These are phyloP conservation scores for Brachyistius frenatus DNA, from an alignment of 2,113 vertebrate species.

Conservation along the genomic window DNA sequence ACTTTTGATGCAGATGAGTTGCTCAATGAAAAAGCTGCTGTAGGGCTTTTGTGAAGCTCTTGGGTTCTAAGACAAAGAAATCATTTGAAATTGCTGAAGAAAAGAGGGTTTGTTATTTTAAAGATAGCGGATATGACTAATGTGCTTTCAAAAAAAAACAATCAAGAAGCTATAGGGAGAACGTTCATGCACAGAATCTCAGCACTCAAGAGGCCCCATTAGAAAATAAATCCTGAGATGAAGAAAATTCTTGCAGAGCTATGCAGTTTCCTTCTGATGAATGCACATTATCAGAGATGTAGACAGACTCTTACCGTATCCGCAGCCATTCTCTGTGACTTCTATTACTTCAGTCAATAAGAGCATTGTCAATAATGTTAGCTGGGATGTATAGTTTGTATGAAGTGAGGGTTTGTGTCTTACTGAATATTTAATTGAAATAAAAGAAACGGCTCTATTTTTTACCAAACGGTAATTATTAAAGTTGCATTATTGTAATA, in stretches of 20 bases:
- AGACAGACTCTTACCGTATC: constrained; percentile 64
- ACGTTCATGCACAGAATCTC: constrained; percentile 11
- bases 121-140: too few species aligned
- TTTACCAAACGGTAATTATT: constrained; percentile 17
- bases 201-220: constrained; percentile 36
- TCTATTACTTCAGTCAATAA: constrained; percentile 72
- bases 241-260: constrained; percentile 62
- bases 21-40: too few species aligned
- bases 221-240: constrained; percentile 50
- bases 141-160: background rate
- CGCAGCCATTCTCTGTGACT: constrained; percentile 55
- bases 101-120: too few species aligned
- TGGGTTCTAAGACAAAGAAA: too few species aligned
- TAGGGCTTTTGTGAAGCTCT: too few species aligned
- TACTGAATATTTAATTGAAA: constrained; percentile 43
- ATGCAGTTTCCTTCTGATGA: constrained; percentile 71
- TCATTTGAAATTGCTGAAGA: too few species aligned
- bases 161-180: constrained; percentile 22
- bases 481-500: constrained; percentile 21
- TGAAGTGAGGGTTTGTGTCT: constrained; percentile 29
- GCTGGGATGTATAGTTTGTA: constrained; percentile 60
- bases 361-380: constrained; percentile 62
- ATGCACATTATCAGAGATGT: constrained; percentile 72
- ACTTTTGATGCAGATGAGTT: too few species aligned
- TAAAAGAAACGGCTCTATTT: constrained; percentile 24